Conservation (phyloP, 2,113 vertebrate genomes). For the Microtus montanus region DNA sequence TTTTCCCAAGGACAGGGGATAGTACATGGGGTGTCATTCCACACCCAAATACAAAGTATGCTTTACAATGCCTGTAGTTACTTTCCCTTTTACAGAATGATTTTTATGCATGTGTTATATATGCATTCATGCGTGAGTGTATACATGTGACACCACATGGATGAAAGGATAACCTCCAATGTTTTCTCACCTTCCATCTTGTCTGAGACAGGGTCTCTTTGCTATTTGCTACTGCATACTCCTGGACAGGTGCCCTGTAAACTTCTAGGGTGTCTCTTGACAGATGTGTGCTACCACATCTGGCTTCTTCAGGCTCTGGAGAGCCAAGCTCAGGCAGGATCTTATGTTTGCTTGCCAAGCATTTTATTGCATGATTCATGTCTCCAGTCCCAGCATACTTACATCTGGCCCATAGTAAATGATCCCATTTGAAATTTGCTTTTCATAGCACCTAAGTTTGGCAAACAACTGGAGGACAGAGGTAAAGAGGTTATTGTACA, state of each 20-base stretch:
- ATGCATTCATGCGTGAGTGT: not conserved
- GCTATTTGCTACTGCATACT: not conserved
- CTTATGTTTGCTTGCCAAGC: not conserved
- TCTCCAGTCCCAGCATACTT: not conserved
- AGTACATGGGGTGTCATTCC: not conserved
- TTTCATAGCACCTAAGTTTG: slow-evolving; percentile 15
- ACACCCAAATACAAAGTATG: not conserved
- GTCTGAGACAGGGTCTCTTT: not conserved
- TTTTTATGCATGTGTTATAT: not conserved
- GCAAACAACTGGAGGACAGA: slow-evolving; percentile 2
- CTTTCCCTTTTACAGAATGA: not conserved
- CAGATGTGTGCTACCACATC: not conserved
- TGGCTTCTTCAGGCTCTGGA: not conserved
- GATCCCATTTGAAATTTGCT: slow-evolving; percentile 31
- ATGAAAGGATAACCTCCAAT: not conserved
- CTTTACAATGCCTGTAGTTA: not conserved
- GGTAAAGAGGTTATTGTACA: not conserved
- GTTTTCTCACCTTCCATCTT: too few species aligned
- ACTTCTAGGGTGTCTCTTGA: not conserved
- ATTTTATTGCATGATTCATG: not conserved
- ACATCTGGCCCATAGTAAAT: not conserved
- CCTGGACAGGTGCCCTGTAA: not conserved
- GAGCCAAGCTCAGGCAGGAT: not conserved
- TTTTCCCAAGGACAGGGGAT: not conserved
- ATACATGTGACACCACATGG: not conserved